Conservation (phyloP, 2,888 invertebrate species). For the Ethmia dodecea region DNA sequence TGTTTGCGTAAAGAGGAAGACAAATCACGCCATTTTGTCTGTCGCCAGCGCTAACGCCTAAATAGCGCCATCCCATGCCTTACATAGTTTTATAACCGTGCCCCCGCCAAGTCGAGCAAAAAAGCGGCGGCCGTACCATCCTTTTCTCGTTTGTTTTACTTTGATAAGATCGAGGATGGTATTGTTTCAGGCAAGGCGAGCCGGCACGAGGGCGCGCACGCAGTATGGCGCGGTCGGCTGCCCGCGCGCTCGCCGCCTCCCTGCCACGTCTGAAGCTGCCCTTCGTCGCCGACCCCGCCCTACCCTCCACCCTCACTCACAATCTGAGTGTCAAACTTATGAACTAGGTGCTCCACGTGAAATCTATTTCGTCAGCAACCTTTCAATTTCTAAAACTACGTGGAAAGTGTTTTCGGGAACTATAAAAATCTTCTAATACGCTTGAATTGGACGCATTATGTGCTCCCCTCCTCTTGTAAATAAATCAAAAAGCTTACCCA, state of each 20-base stretch:
- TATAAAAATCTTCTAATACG: constrained; percentile 35
- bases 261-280: constrained; percentile 48
- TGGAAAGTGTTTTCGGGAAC: constrained; percentile 34
- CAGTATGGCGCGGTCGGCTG: constrained; percentile 57
- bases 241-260: constrained; percentile 58
- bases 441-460: constrained; percentile 47
- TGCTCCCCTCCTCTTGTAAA: constrained; percentile 51
- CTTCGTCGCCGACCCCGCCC: constrained; percentile 17
- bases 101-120: too few relatives aligned
- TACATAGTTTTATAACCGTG: too few relatives aligned
- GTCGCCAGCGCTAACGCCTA: too few relatives aligned
- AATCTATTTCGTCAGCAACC: constrained; percentile 27
- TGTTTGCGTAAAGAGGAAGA: too few relatives aligned
- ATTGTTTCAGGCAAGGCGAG: constrained; percentile 56
- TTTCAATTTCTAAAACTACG: constrained; percentile 29
- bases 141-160: too few relatives aligned
- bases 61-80: too few relatives aligned
- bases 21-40: too few relatives aligned
- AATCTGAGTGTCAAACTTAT: constrained; percentile 25
- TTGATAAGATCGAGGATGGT: too few relatives aligned
- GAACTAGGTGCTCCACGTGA: constrained; percentile 35
- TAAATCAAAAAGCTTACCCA: constrained; percentile 55
- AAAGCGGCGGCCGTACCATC: too few relatives aligned
- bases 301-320: constrained; percentile 18
- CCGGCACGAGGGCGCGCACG: constrained; percentile 37